Evolutionary conservation across 1,140 invertebrate genomes (phyloP), one percentile per base, ranked within the genome.

Genomic region (Ectropis grisescens): DNA sequence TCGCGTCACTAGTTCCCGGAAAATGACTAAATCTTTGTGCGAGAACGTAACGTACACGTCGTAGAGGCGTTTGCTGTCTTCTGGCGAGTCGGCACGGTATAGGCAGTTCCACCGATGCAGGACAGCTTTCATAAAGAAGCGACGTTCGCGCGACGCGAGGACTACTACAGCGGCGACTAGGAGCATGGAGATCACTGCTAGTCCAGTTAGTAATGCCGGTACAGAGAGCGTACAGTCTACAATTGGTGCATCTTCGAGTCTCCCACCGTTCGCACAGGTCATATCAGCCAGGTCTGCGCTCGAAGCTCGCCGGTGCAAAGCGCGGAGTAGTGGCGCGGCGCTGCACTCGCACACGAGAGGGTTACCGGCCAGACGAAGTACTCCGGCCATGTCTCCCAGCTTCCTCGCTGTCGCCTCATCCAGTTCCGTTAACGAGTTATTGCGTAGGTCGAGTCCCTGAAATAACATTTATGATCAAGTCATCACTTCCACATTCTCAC

Each of bases 301-400:
- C 1, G 2, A 13, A 2, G 2, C 1, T 19, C 29, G 28, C 2
- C 11, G n/a, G 25, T 37, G 32, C 10, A 67, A 11, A 1, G 13
- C 9, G 3, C 11, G 10, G 0, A 70, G 24, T 1, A 37, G 38
- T 0, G 44, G 29, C 0, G 15, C 25, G 23, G 44, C 24, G 0
- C 26, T 24, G 22, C 62, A 67, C 4, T 54, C 41, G 12, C 65
- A 69, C 0, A 11, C 15, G 2, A 66, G 33, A 1, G 37, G 39
- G 31, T 70, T 67, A 6, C 42, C 29, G 0, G 40, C 19, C 6
- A 69, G 27, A 4, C n/a, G n/a, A n/a, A n/a, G n/a, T n/a, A n/a
- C n/a, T n/a, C n/a, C n/a, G n/a, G n/a, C n/a, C n/a, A n/a, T n/a
- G n/a, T n/a, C n/a, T n/a, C n/a, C n/a, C n/a, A n/a, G n/a, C n/a